Base-by-base conservation (phyloP, 1,140 invertebrate genomes). In the Bombus soroeensis region DNA sequence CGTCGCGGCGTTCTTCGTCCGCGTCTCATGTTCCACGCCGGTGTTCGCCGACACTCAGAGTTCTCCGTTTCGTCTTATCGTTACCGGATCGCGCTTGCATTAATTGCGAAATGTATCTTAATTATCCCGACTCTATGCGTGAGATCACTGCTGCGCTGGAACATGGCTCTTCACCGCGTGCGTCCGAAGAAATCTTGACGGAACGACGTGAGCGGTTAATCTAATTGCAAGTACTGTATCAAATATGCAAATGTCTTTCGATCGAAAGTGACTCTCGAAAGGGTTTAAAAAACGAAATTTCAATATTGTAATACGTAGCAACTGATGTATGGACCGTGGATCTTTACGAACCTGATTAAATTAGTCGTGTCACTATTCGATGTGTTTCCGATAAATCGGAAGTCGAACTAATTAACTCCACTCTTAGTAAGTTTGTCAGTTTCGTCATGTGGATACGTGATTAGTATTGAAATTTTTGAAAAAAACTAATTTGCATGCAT, bases 101-200 rank as follows among this genome's bases (percentile, higher is more conserved):
- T 84, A 84, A 84, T 84, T 70, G 75, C 82, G 53, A 84, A 71
- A 84, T 59, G 74, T 78, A 68, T 79, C 82, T 84, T 79, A 71
- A 84, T 79, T 84, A 78, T 79, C 43, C 37, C 34, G 22, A 28
- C 8, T 13, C 64, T 37, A 22, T 57, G 43, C 83, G 77, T 70
- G 37, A n/a, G 73, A 37, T 78, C 73, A 15, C 37, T 22, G n/a
- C n/a, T 43, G 43, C n/a, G 47, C 25, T 70, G 39, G 9, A 34
- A 18, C 71, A 9, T 6, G 15, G 13, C 25, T n/a, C 34, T 34
- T 43, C 37, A 22, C 15, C 34, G 47, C 47, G 47, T 47, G 47
- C 18, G 47, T 53, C 47, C 47, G 18, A 53, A 8, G 53, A 25
- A 28, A 57, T 43, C 70, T 43, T 25, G 43, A 22, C 28, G 5